Evolutionary conservation across 2,113 vertebrate genomes (phyloP).

Genomic region (Psettodes erumei): DNA sequence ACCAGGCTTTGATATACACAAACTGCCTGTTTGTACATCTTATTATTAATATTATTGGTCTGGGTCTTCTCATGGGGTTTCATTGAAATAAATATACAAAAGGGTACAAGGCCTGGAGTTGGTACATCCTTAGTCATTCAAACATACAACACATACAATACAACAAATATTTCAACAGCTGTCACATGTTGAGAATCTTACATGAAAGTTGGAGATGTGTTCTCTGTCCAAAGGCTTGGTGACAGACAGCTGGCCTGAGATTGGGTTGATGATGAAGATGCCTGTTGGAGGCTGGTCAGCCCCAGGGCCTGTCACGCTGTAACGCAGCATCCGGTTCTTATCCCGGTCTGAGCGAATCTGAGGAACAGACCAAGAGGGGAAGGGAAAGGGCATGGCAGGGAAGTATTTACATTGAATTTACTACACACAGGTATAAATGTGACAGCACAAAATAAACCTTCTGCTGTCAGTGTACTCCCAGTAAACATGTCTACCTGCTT

Average conservation of each 20-base stretch:
- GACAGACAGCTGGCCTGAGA: slow-evolving; percentile 95
- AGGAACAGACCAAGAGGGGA: not conserved
- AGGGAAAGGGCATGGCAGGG: not conserved
- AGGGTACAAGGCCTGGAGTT: no score
- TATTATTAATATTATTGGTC: no score
- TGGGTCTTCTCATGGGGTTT: no score
- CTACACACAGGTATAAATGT: not conserved
- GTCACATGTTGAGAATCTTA: slow-evolving; percentile 76
- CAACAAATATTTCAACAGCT: not conserved
- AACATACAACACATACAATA: no score
- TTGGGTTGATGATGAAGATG: slow-evolving; percentile 97
- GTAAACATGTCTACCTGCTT: not conserved
- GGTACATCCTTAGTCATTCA: no score
- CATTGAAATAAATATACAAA: no score
- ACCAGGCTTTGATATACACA: no score
- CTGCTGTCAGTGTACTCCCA: slow-evolving; percentile 14
- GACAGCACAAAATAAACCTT: no score
- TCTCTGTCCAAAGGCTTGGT: slow-evolving; percentile 96
- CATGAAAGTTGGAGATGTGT: slow-evolving; percentile 95
- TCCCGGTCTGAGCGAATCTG: slow-evolving; percentile 96
- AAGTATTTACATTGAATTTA: not conserved
- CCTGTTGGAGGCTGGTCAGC: slow-evolving; percentile 96
- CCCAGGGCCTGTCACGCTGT: slow-evolving; percentile 96
- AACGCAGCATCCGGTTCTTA: slow-evolving; percentile 92
- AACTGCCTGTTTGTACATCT: no score